Evolutionary conservation across 2,888 invertebrate genomes (phyloP), one percentile per base, ranked within the genome.

Genomic region (Macrophya alboannulata): DNA sequence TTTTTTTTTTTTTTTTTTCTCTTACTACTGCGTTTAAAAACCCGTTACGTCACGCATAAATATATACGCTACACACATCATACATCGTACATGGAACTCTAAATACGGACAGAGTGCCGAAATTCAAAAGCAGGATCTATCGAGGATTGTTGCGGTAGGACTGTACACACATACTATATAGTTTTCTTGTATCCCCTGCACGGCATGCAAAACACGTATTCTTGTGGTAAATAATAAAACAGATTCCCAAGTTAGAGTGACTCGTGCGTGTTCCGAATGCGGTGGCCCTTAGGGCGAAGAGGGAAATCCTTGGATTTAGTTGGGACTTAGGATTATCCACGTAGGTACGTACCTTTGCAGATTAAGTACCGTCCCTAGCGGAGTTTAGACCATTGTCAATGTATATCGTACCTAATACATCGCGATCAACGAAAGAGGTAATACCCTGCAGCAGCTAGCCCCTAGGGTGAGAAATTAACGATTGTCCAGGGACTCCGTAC

Each of bases 91-190:
- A 71, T 31, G 37, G n/a, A 62, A 68, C 17, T 68, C 68, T 5
- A 12, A 68, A 15, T 37, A 62, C 25, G 68, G 17, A 31, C 4
- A 17, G 17, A 68, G 68, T 37, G 68, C 4, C 31, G 37, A 68
- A 37, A 15, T 37, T 37, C 37, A 31, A 12, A 17, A 5, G 55
- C 2, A 31, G 17, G 17, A 55, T 17, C 25, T 31, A 48, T 51
- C 55, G 25, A 55, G 25, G 55, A 31, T 31, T 77, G 77, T 77
- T 77, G 77, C 37, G 77, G 77, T 51, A 77, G 77, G 77, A 55
- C 77, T 17, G 15, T 31, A 6, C 17, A 8, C 3, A 31, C 31
- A 31, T 31, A 31, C 31, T 31, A 31, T 31, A 31, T 21, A n/a
- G 9, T 45, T 45, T n/a, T 45, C 15, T 21, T 21, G 2, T 43